A percentile compares a stretch with the other conserved stretches of the same genome.
phyloP scores from a whole-genome alignment of 2,113 vertebrate species.

The Crotalus helleri region DNA sequence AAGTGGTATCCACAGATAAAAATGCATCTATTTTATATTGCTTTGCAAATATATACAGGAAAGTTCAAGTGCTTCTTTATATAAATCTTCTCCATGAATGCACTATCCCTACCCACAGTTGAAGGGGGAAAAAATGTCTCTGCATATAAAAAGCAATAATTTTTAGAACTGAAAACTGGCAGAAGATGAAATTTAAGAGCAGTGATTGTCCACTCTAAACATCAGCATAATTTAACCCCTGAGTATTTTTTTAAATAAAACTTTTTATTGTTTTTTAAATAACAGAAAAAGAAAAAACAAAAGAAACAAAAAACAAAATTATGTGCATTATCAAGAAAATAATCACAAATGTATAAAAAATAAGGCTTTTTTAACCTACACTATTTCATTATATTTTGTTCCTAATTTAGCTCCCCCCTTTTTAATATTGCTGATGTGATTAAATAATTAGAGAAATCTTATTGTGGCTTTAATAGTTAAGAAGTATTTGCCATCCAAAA shows the following conservation, averaged over 20 bases:
- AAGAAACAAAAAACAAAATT: not conserved
- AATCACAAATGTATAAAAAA: not conserved
- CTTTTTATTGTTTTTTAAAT: not conserved
- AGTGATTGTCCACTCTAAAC: not conserved
- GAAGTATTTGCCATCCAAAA: not conserved
- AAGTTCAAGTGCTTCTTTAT: not conserved
- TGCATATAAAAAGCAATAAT: not conserved
- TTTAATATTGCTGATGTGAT: not conserved
- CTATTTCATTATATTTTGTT: not conserved
- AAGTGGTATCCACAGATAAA: not conserved
- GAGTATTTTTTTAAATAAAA: not conserved
- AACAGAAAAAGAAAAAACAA: not conserved
- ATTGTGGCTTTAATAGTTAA: not conserved
- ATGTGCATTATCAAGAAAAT: not conserved
- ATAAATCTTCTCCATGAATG: not conserved
- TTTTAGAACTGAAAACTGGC: not conserved
- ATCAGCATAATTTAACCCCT: not conserved
- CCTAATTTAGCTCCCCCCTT: not conserved
- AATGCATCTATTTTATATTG: not conserved
- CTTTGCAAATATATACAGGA: not conserved
- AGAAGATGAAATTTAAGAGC: not conserved
- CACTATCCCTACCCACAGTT: not conserved
- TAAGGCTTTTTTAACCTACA: too few relatives aligned
- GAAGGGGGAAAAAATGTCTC: not conserved
- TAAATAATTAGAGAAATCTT: not conserved